Conservation (phyloP, 2,888 invertebrate genomes). For the Drosophila nr. perissopoda region DNA sequence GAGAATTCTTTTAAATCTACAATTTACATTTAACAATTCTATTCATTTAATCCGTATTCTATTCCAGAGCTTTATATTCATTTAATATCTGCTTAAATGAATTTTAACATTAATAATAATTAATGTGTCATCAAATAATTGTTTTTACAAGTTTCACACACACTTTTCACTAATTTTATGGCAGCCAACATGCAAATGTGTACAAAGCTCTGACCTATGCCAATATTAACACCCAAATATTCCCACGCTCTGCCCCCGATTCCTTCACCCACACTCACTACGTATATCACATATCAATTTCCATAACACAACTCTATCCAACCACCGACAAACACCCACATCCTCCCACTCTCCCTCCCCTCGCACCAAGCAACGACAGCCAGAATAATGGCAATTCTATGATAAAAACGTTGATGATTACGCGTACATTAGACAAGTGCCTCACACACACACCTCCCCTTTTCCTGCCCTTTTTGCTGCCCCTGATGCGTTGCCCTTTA, state of each 20-base stretch:
- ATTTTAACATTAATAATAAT: neutral
- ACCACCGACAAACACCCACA: slow-evolving; percentile 16
- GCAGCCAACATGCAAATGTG: neutral
- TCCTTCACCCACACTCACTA: slow-evolving; percentile 16
- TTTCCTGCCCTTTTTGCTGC: slow-evolving; percentile 7
- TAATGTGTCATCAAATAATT: neutral
- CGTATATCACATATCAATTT: slow-evolving; percentile 61
- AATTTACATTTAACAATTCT: neutral
- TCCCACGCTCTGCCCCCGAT: slow-evolving; percentile 35
- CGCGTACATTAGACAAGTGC: slow-evolving; percentile 74
- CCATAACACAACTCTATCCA: slow-evolving; percentile 46
- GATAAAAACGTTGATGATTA: slow-evolving; percentile 72
- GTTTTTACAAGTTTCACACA: neutral
- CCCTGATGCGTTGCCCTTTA: slow-evolving; percentile 55
- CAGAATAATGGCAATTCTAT: slow-evolving; percentile 61
- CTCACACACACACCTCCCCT: slow-evolving; percentile 21
- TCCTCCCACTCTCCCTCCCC: neutral
- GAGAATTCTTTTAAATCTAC: neutral
- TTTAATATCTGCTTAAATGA: neutral
- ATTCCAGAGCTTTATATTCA: neutral
- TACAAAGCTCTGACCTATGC: slow-evolving; percentile 24
- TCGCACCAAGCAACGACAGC: slow-evolving; percentile 16
- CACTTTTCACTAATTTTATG: neutral
- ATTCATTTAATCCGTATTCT: neutral
- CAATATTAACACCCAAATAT: slow-evolving; percentile 10